A percentile compares a stretch with the other conserved stretches of the same genome.
These are phyloP conservation scores for Microcebus jonahi DNA, from an alignment of 2,113 vertebrate genomes.

Conservation along the genomic window DNA sequence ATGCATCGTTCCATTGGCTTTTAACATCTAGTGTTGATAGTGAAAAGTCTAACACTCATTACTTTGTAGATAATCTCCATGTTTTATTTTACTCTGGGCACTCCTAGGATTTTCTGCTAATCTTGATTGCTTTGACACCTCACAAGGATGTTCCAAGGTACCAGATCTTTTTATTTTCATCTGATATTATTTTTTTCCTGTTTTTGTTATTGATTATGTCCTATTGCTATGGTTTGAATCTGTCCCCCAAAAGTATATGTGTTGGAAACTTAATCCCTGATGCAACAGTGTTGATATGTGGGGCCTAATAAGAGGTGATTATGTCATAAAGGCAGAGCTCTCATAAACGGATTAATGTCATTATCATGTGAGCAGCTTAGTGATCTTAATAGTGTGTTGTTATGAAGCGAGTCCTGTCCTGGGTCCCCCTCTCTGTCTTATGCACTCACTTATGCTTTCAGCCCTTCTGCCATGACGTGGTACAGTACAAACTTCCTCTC, in stretches of 20 bases:
- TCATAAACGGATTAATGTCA: not conserved
- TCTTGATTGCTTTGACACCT: conserved; percentile 23
- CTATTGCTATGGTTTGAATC: not conserved
- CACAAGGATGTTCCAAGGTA: not conserved
- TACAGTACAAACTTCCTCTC: not conserved
- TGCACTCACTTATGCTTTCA: not conserved
- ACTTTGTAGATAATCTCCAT: not conserved
- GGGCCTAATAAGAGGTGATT: not conserved
- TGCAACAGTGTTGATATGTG: not conserved
- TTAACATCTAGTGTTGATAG: not conserved
- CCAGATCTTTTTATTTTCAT: not conserved
- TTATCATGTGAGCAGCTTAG: not conserved
- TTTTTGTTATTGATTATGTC: not conserved
- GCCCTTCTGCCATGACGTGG: not conserved
- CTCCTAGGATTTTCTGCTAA: not conserved
- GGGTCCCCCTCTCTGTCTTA: not conserved
- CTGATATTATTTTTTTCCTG: not conserved
- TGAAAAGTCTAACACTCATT: not conserved
- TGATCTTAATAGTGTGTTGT: not conserved
- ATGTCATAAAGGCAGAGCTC: not conserved
- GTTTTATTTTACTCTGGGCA: conserved; percentile 1
- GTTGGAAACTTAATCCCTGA: not conserved
- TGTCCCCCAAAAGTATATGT: not conserved
- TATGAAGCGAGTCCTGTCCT: not conserved
- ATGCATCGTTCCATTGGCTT: not conserved